A percentile compares a stretch with the other conserved stretches of the same genome.
These are phyloP conservation scores for Microctenopoma lineatum DNA, from an alignment of 2,797 vertebrate genomes.

Conservation along the genomic window DNA sequence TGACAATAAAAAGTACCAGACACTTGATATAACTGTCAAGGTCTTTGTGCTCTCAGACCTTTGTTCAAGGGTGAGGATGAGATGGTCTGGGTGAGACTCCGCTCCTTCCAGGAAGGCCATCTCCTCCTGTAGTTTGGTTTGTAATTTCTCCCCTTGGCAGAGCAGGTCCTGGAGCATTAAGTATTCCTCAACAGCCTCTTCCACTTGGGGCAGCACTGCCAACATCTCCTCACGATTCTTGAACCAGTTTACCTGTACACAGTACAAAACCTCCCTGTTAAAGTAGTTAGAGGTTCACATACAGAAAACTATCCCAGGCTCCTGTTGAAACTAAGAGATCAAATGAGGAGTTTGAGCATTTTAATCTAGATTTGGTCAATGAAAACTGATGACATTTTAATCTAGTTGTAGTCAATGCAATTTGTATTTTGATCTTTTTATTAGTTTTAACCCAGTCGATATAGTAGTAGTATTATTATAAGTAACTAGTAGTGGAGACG, in stretches of 20 bases:
- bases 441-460: too few relatives aligned
- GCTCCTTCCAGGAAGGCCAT: slow-evolving; percentile 93
- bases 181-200: slow-evolving; percentile 92
- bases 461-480: too few relatives aligned
- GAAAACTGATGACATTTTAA: too few relatives aligned
- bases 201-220: slow-evolving; percentile 92
- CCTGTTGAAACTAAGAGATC: too few relatives aligned
- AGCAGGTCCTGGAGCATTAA: slow-evolving; percentile 92
- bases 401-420: too few relatives aligned
- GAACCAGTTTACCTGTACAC: slow-evolving; percentile 95
- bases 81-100: slow-evolving; percentile 89
- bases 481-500: too few relatives aligned
- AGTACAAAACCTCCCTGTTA: too few relatives aligned
- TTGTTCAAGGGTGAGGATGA: slow-evolving; percentile 92
- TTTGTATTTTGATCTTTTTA: too few relatives aligned
- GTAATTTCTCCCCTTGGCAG: slow-evolving; percentile 91
- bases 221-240: slow-evolving; percentile 98
- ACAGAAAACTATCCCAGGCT: too few relatives aligned
- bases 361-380: too few relatives aligned
- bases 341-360: too few relatives aligned
- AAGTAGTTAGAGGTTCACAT: too few relatives aligned
- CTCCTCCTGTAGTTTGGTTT: slow-evolving; percentile 92
- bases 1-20: background rate
- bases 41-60: slow-evolving; percentile 72
- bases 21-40: background rate